Base-by-base conservation (phyloP, 2,888 invertebrate genomes). In the Stratiomys singularior region DNA sequence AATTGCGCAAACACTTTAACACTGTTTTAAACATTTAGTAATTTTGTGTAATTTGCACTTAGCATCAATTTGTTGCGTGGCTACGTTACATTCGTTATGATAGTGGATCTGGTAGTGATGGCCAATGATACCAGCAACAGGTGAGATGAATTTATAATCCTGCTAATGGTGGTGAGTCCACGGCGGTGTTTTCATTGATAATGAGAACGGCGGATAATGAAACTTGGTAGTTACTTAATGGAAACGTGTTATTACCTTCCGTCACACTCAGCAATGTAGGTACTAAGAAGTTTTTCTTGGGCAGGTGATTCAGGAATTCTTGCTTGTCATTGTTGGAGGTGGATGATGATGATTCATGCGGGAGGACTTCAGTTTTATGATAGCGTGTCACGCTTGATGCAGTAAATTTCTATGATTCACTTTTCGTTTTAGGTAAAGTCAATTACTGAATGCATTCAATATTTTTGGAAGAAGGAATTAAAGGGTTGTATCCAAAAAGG, bases 21-120 rank as follows among this genome's bases (percentile, higher is more conserved):
- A 28, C 72, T 21, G 52, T 74, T 44, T 60, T 52, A 58, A 60
- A 60, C 21, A 74, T 60, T 74, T 74, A 27, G 60, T 74, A 74
- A 74, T 74, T 74, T 60, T 74, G 60, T 74, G 60, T 74, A 58
- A 60, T 60, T 30, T 74, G 74, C 74, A 74, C 74, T 74, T 58
- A 74, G 15, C 58, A 60, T 60, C 74, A 74, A 60, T 74, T 74
- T 74, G 74, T 74, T 74, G 56, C 56, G n/a, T 13, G 56, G n/a
- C n/a, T n/a, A 21, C 67, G n/a, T 56, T 11, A 5, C n/a, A 11
- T 18, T 11, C n/a, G n/a, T n/a, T n/a, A n/a, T n/a, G n/a, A n/a
- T n/a, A n/a, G n/a, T n/a, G n/a, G n/a, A n/a, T n/a, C 23, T 7
- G 60, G 21, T 13, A 60, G 23, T 60, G 60, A 46, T 27, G 47